Evolutionary conservation across 2,888 invertebrate genomes (phyloP).

Genomic region (Drosophila testacea): DNA sequence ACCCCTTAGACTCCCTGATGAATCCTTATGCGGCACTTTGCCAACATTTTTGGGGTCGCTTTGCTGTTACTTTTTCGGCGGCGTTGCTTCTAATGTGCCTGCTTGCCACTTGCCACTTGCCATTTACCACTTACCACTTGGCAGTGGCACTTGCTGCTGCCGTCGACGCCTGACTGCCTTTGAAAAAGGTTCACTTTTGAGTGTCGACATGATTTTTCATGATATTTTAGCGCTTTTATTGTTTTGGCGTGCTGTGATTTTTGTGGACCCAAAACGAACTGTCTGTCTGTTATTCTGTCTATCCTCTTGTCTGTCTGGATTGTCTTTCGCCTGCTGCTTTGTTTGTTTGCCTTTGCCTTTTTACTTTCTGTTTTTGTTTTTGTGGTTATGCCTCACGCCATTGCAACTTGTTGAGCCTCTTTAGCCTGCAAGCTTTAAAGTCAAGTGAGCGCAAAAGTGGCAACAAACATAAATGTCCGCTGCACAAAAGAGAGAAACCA

Average conservation of each 20-base stretch:
- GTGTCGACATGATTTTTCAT: slow-evolving; percentile 78
- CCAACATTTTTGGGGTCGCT: slow-evolving; percentile 64
- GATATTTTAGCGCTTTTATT: slow-evolving; percentile 79
- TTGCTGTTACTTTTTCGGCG: slow-evolving; percentile 55
- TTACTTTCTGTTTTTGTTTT: slow-evolving; percentile 23
- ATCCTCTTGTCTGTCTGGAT: slow-evolving; percentile 4
- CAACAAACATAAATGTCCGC: slow-evolving; percentile 43
- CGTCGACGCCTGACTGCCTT: slow-evolving; percentile 14
- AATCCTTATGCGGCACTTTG: slow-evolving; percentile 71
- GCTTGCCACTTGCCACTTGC: slow-evolving; percentile 19
- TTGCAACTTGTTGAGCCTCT: slow-evolving; percentile 62
- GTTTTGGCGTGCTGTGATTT: slow-evolving; percentile 71
- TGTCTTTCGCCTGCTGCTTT: slow-evolving; percentile 20
- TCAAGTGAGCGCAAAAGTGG: slow-evolving; percentile 68
- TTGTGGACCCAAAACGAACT: slow-evolving; percentile 42
- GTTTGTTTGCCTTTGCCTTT: slow-evolving; percentile 20
- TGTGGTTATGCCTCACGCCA: slow-evolving; percentile 38
- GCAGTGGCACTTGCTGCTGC: slow-evolving; percentile 6
- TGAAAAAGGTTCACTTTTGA: slow-evolving; percentile 68
- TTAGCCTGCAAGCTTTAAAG: slow-evolving; percentile 62
- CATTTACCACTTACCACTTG: slow-evolving; percentile 17
- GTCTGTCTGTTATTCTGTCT: slow-evolving; percentile 1
- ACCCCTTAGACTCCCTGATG: slow-evolving; percentile 31
- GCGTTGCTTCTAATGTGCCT: slow-evolving; percentile 67
- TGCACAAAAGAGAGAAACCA: slow-evolving; percentile 40